Percentiles rank a stretch among this genome's conserved stretches.
Conservation (phyloP, 2,797 vertebrate species). For the Hapalemur alaotrensis region DNA sequence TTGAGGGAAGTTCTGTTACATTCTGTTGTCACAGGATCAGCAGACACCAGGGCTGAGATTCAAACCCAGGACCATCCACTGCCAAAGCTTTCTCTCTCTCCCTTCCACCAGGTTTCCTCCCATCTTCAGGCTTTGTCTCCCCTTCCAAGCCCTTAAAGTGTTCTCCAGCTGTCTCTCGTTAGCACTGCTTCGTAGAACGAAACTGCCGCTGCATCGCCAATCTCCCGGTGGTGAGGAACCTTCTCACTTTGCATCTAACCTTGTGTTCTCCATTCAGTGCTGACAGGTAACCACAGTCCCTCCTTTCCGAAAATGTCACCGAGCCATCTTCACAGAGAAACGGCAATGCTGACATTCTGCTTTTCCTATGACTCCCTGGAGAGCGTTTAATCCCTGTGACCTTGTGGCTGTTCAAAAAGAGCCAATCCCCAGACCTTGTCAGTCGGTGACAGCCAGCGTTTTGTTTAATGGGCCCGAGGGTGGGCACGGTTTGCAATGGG, state of each 20-base stretch:
- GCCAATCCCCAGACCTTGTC: constrained; percentile 75
- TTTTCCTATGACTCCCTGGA: constrained; percentile 79
- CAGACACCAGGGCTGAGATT: neutral
- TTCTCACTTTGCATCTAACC: constrained; percentile 60
- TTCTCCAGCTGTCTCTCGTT: neutral
- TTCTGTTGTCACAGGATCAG: neutral
- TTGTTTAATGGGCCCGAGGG: constrained; percentile 69
- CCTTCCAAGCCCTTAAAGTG: neutral
- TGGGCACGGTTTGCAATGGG: neutral
- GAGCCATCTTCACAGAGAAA: constrained; percentile 76
- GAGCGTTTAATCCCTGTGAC: constrained; percentile 83
- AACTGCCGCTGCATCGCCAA: neutral
- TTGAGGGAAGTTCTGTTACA: too few relatives aligned
- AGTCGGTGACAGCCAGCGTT: constrained; percentile 74
- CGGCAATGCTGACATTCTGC: constrained; percentile 83
- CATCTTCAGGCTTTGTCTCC: neutral
- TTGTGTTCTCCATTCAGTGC: constrained; percentile 72
- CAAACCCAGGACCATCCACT: neutral
- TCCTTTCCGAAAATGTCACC: constrained; percentile 84
- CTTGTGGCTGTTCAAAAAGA: constrained; percentile 84
- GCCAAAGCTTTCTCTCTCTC: neutral
- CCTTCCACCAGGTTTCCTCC: neutral
- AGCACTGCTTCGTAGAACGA: constrained; percentile 12
- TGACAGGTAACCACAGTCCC: constrained; percentile 69
- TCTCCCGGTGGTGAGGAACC: constrained; percentile 33